Evolutionary conservation across 2,113 vertebrate species (phyloP), one percentile per base, ranked within the genome.

Genomic region (Heloderma charlesbogerti): DNA sequence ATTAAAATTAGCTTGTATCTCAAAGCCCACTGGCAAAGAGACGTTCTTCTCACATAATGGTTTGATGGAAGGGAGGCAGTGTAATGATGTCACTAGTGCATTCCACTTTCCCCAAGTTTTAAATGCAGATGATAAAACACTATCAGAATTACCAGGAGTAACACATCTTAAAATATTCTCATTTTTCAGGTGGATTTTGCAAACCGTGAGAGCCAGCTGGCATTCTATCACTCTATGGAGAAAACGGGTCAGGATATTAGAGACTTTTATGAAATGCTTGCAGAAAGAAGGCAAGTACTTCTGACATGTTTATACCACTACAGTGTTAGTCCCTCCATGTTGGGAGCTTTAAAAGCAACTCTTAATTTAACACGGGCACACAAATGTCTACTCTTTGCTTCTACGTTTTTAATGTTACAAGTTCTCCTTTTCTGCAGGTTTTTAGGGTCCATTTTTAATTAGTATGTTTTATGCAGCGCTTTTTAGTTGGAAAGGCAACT

Each of bases 191-290:
- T 99, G 97, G 99, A 99, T 94, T 99, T 99, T 98, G 99, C 99
- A 89, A 99, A 99, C 97, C 98, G 99, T 78, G 99, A 99, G 96
- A 99, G 99, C 97, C 99, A 99, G 94, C 95, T 99, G 98, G 98
- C 99, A 31, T 99, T 99, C 96, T 99, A 99, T 96, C 99, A 99
- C 94, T 99, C 99, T 94, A 99, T 99, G 99, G 99, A 99, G 96
- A 98, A 98, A 94, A 99, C 99, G 87, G 99, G 99, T 92, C 99
- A 99, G 93, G 99, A 99, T 93, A 99, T 99, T 95, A 97, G 99
- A 97, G 99, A 99, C 94, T 99, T 99, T 77, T 99, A 99, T 75
- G 99, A 99, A 95, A 98, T 99, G 95, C 97, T 99, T 90, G 97
- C 98, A 78, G 99, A 99, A 96, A 98, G 99, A 97, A 98, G 99